A percentile compares a stretch with the other conserved stretches of the same genome.
These are phyloP conservation scores for Portunus trituberculatus DNA, from an alignment of 1,140 invertebrate genomes.

Conservation along the genomic window DNA sequence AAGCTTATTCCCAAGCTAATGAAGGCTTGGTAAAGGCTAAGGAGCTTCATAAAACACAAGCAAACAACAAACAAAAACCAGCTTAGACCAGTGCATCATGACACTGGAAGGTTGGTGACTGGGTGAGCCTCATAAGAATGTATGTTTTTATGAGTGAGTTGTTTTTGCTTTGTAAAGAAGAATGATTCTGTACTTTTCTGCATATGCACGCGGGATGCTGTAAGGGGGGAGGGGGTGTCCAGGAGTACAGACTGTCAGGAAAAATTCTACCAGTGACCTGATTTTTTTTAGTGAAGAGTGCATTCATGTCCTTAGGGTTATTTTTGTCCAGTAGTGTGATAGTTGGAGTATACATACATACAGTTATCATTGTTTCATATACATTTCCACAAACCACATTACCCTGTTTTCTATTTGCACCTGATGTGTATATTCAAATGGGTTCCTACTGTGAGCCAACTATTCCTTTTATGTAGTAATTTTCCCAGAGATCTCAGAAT, in stretches of 20 bases:
- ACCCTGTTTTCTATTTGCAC: slow-evolving; percentile 65
- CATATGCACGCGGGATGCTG: slow-evolving; percentile 41
- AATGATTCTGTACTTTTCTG: slow-evolving; percentile 52
- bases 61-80: not conserved
- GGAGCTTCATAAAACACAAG: not conserved
- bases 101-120: not conserved
- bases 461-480: slow-evolving; percentile 64
- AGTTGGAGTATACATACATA: slow-evolving; percentile 62
- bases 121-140: slow-evolving; percentile 20
- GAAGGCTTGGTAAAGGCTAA: not conserved
- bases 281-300: slow-evolving; percentile 70
- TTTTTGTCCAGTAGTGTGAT: slow-evolving; percentile 70
- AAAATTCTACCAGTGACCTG: slow-evolving; percentile 72
- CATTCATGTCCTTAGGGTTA: slow-evolving; percentile 59
- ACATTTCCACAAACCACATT: slow-evolving; percentile 71
- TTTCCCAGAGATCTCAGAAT: slow-evolving; percentile 73
- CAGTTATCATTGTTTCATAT: slow-evolving; percentile 62
- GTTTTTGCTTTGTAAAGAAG: slow-evolving; percentile 56
- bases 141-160: slow-evolving; percentile 58
- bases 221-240: slow-evolving; percentile 35
- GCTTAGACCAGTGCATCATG: not conserved
- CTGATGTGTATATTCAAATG: slow-evolving; percentile 61
- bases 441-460: slow-evolving; percentile 42
- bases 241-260: slow-evolving; percentile 54
- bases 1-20: not conserved